These are phyloP conservation scores for Pterocles burchelli DNA, from an alignment of 2,113 vertebrate species.

Conservation along the genomic window DNA sequence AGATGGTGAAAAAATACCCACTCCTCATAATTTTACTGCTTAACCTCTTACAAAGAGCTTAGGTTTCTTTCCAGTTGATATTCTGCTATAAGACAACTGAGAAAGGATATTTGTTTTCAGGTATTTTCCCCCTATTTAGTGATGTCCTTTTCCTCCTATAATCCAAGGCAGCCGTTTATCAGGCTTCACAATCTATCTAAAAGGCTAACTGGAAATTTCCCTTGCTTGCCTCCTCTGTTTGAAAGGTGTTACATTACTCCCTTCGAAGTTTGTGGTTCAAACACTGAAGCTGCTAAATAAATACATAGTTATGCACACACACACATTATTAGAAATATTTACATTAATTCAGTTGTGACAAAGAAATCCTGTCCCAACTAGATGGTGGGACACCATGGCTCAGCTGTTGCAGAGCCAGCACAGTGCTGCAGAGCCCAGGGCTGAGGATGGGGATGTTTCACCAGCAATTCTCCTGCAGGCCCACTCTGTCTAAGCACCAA, in stretches of 20 bases:
- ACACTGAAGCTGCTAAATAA: not conserved
- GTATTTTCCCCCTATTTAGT: not conserved
- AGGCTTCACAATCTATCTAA: not conserved
- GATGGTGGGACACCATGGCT: fast-evolving
- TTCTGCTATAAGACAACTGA: not conserved
- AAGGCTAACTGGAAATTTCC: not conserved
- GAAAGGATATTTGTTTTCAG: not conserved
- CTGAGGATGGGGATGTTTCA: not conserved
- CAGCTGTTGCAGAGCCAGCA: not conserved
- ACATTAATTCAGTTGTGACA: not conserved
- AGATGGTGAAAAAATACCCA: not conserved
- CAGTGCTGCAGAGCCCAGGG: not conserved
- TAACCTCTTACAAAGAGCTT: not conserved
- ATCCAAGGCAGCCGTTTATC: not conserved
- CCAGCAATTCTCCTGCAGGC: not conserved
- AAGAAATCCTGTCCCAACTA: not conserved
- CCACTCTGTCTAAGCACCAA: not conserved
- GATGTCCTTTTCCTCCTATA: not conserved
- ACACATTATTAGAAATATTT: not conserved
- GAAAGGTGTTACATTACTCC: not conserved
- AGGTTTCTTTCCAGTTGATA: not conserved
- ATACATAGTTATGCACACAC: not conserved
- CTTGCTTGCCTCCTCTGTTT: not conserved
- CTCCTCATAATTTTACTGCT: not conserved
- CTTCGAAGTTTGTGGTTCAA: not conserved